A percentile compares a stretch with the other conserved stretches of the same genome.
phyloP scores from a whole-genome alignment of 2,113 vertebrate genomes.

The Quiscalus mexicanus region DNA sequence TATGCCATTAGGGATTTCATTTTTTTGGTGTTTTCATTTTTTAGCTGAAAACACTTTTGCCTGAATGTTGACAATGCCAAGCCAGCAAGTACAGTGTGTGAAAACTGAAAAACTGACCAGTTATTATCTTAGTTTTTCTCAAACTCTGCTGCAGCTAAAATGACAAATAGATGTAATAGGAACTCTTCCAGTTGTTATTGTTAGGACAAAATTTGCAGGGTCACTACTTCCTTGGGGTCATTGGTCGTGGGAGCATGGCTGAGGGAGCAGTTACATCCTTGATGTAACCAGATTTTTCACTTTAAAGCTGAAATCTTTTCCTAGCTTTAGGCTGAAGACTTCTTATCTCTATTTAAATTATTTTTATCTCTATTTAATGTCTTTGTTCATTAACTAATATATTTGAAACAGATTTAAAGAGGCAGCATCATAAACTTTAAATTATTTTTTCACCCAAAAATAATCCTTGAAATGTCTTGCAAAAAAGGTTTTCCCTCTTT shows the following conservation, averaged over 20 bases:
- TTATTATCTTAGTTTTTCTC: not conserved
- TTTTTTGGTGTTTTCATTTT: conserved; percentile 45
- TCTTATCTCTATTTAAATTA: not conserved
- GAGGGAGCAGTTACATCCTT: not conserved
- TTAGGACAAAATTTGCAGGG: not conserved
- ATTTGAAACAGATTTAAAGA: not conserved
- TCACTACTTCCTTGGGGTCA: not conserved
- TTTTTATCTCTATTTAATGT: not conserved
- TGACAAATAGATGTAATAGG: not conserved
- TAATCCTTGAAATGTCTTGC: not conserved
- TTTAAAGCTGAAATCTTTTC: not conserved
- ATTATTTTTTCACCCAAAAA: not conserved
- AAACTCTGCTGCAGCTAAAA: not conserved
- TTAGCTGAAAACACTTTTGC: not conserved
- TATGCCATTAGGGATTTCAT: conserved; percentile 32
- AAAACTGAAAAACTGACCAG: not conserved
- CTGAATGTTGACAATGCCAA: not conserved
- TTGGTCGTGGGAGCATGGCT: not conserved
- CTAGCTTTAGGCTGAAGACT: not conserved
- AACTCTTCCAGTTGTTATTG: not conserved
- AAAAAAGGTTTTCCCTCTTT: not conserved
- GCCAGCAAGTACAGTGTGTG: not conserved
- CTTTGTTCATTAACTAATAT: not conserved
- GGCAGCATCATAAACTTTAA: not conserved
- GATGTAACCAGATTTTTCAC: not conserved